phyloP scores from a whole-genome alignment of 2,888 invertebrate species.

The Pogonocherus hispidulus region DNA sequence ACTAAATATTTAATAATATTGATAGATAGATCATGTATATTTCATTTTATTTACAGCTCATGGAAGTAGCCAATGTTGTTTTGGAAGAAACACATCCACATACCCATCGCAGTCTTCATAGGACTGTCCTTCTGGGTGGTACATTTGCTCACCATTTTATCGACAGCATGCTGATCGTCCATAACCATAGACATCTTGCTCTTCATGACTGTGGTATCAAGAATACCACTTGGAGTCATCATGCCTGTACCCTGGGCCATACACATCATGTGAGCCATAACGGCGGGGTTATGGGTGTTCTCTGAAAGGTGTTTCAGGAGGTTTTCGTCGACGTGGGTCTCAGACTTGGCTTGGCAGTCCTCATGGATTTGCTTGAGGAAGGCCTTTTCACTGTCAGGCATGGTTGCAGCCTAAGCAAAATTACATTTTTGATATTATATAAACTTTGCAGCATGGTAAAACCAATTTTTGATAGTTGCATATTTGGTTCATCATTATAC shows the following conservation, averaged over 20 bases:
- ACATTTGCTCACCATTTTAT: slow-evolving; percentile 31
- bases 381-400: slow-evolving; percentile 3
- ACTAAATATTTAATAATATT: too few species aligned
- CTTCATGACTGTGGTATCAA: slow-evolving; percentile 27
- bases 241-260: slow-evolving; percentile 26
- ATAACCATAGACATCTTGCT: slow-evolving; percentile 22
- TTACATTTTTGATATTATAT: too few species aligned
- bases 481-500: too few species aligned
- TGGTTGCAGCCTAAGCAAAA: not conserved
- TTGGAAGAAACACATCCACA: slow-evolving; percentile 21
- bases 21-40: too few species aligned
- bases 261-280: slow-evolving; percentile 33
- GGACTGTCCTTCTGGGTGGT: slow-evolving; percentile 23
- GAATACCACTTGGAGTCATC: slow-evolving; percentile 24
- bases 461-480: too few species aligned
- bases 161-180: slow-evolving; percentile 10
- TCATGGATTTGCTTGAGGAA: not conserved
- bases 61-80: not conserved
- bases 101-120: slow-evolving; percentile 15
- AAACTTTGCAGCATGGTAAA: too few species aligned
- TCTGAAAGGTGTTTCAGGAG: not conserved
- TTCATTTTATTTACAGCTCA: slow-evolving; percentile 3
- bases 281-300: not conserved
- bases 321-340: slow-evolving; percentile 1
- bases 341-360: not conserved